These are phyloP conservation scores for Drosophila pallidifrons DNA, from an alignment of 1,140 invertebrate genomes.

Conservation along the genomic window DNA sequence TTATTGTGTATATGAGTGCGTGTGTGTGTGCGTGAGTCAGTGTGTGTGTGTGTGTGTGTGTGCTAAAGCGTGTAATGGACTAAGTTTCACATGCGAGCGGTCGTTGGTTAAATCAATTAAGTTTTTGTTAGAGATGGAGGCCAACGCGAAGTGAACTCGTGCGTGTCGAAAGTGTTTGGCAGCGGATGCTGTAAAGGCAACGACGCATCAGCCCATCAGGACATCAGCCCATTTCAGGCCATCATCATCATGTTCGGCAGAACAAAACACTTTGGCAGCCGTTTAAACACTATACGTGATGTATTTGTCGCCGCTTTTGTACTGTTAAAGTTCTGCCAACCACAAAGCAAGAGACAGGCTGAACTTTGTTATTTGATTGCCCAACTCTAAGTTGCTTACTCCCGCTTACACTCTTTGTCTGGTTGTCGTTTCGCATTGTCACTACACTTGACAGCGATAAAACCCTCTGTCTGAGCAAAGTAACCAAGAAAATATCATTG, in stretches of 20 bases:
- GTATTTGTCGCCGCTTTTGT: slow-evolving; percentile 55
- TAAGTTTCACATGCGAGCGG: slow-evolving; percentile 40
- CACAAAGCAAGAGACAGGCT: slow-evolving; percentile 25
- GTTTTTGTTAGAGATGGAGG: slow-evolving; percentile 34
- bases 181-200: slow-evolving; percentile 8
- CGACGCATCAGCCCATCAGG: not conserved
- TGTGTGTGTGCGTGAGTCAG: slow-evolving; percentile 3
- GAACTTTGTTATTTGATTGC: slow-evolving; percentile 74
- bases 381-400: not conserved
- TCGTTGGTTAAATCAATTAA: slow-evolving; percentile 71
- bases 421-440: slow-evolving; percentile 49
- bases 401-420: not conserved
- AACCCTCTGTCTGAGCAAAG: not conserved
- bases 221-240: slow-evolving; percentile 12
- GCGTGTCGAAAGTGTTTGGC: slow-evolving; percentile 48
- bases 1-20: slow-evolving; percentile 18
- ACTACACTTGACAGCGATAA: slow-evolving; percentile 24
- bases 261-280: slow-evolving; percentile 49
- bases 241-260: slow-evolving; percentile 26
- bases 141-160: slow-evolving; percentile 62
- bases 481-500: not conserved
- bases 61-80: slow-evolving; percentile 37
- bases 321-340: slow-evolving; percentile 48
- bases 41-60: slow-evolving; percentile 24
- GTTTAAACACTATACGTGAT: slow-evolving; percentile 72